A percentile compares a stretch with the other conserved stretches of the same genome.
Conservation (phyloP, 2,888 invertebrate species). For the Leptogaster cylindrica region DNA sequence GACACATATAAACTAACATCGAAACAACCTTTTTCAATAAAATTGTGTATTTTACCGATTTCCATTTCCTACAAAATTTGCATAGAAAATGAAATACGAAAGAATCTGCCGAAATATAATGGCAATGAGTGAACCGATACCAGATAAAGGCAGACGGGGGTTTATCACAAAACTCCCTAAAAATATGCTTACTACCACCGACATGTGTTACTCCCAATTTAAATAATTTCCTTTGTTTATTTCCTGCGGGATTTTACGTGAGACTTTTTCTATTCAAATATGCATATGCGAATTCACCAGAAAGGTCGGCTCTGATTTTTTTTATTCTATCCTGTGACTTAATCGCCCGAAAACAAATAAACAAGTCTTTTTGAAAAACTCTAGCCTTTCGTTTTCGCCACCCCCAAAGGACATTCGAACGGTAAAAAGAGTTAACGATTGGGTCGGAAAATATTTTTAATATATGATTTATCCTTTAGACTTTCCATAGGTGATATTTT, state of each 20-base stretch:
- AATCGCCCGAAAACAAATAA: slow-evolving; percentile 30
- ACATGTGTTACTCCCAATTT: slow-evolving; percentile 35
- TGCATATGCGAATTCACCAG: slow-evolving; percentile 20
- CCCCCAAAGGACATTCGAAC: too few species aligned
- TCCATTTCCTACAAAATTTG: slow-evolving; percentile 29
- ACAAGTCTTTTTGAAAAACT: slow-evolving; percentile 28
- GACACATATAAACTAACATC: neutral
- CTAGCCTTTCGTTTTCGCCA: too few species aligned
- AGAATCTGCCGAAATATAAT: slow-evolving; percentile 1
- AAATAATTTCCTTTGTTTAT: slow-evolving; percentile 36
- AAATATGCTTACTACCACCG: slow-evolving; percentile 24
- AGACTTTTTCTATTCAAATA: slow-evolving; percentile 23
- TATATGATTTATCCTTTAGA: too few species aligned
- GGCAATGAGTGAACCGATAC: neutral
- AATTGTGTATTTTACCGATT: slow-evolving; percentile 31
- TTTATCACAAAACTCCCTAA: slow-evolving; percentile 5
- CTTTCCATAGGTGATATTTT: too few species aligned
- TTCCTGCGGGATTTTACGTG: slow-evolving; percentile 5
- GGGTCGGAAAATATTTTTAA: too few species aligned
- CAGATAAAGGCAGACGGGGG: slow-evolving; percentile 2
- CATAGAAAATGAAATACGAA: slow-evolving; percentile 26
- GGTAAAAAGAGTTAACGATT: too few species aligned
- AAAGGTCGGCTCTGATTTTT: slow-evolving; percentile 27
- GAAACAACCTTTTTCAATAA: slow-evolving; percentile 22
- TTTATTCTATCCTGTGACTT: slow-evolving; percentile 23